These are phyloP conservation scores for Phrynosoma blainvillii DNA, from an alignment of 2,113 vertebrate species.

Conservation along the genomic window DNA sequence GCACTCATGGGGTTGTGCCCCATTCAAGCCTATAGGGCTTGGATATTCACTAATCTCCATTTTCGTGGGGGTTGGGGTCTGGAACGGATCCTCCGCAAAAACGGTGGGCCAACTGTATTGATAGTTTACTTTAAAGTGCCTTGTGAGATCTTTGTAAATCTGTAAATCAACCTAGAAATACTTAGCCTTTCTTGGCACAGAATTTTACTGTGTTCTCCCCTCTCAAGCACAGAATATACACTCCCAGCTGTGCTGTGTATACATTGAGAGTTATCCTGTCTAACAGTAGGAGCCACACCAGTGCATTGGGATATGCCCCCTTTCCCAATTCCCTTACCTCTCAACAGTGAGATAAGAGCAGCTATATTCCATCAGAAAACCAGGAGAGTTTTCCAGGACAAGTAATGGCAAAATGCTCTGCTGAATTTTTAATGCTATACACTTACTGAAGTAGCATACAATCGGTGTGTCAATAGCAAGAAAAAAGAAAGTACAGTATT, in stretches of 20 bases:
- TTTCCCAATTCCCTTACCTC: background rate
- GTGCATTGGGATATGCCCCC: background rate
- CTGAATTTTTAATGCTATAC: background rate
- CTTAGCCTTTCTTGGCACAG: background rate
- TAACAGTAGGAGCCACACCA: too few relatives aligned
- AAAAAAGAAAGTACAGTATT: background rate
- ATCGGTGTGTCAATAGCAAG: background rate
- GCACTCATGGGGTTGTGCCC: too few relatives aligned
- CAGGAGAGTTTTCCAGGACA: fast-evolving
- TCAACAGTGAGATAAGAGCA: background rate
- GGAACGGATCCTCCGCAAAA: too few relatives aligned
- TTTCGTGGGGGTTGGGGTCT: too few relatives aligned
- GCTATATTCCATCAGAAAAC: background rate
- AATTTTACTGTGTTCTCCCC: background rate
- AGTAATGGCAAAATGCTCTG: background rate
- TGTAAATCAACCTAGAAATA: background rate
- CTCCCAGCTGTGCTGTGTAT: background rate
- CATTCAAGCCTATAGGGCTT: too few relatives aligned
- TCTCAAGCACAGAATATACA: background rate
- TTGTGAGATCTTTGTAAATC: background rate
- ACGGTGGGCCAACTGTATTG: background rate
- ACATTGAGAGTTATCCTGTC: background rate
- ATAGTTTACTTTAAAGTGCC: background rate
- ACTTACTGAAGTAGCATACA: background rate
- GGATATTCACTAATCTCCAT: too few relatives aligned